Evolutionary conservation across 2,888 invertebrate genomes (phyloP), one percentile per base, ranked within the genome.

Genomic region (Drosophila pegasa): DNA sequence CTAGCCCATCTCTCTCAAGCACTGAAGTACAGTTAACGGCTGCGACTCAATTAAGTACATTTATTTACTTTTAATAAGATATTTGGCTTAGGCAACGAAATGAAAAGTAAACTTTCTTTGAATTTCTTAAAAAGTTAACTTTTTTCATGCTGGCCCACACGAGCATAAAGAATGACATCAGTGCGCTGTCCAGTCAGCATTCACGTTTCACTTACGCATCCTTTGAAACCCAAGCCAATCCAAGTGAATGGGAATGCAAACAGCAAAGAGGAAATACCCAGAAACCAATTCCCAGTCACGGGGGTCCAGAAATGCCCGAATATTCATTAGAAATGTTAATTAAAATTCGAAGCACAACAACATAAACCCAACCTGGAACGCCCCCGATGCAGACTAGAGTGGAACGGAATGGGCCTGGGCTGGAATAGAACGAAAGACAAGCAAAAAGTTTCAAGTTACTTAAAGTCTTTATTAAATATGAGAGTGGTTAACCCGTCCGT

Each of bases 361-460:
- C 62, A 67, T 51, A 69, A 61, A 16, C 61, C 55, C 55, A 37
- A 37, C 57, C 29, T 43, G 43, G 25, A 14, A 16, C 41, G 54
- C 43, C 45, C 54, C 45, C 54, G 10, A 43, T 43, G 43, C 43
- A 25, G n/a, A 52, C 50, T 35, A n/a, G 6, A 66, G 52, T 14
- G 25, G 25, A 59, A 57, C 54, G 58, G 51, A 56, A 61, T 14
- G 51, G 16, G 51, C 50, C 58, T 56, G 64, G 27, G 31, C 27
- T 38, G 62, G 38, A 55, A 64, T 74, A 50, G 47, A 55, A 51
- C 55, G 57, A 50, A 66, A 72, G 73, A 82, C 78, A 89, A 80
- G 76, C 82, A 88, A 80, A 88, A 80, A 73, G 82, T 86, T 86
- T 86, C 78, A 88, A 87, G 80, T 89, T 87, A 87, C 87, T 89